These are phyloP conservation scores for Drosophila tropicalis DNA, from an alignment of 1,140 invertebrate genomes.

Conservation along the genomic window DNA sequence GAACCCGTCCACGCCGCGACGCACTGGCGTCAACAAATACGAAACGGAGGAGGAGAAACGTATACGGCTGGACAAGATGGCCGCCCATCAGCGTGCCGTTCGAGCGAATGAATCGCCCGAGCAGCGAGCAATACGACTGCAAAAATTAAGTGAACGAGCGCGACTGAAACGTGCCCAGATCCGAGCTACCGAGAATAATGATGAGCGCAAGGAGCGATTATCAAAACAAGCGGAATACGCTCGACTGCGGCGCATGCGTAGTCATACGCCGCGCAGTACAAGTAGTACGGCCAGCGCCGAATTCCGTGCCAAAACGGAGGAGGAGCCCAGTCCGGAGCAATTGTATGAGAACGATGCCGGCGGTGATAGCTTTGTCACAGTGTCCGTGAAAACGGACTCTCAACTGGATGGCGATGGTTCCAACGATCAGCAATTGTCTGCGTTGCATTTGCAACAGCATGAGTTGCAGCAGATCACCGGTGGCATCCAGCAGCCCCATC, in stretches of 20 bases:
- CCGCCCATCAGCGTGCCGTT: slow-evolving; percentile 74
- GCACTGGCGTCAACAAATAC: slow-evolving; percentile 68
- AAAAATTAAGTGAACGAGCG: slow-evolving; percentile 77
- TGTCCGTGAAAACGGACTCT: slow-evolving; percentile 54
- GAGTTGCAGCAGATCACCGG: slow-evolving; percentile 61
- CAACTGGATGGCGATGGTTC: slow-evolving; percentile 62
- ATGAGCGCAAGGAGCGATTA: slow-evolving; percentile 73
- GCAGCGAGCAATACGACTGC: slow-evolving; percentile 83
- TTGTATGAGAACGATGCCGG: slow-evolving; percentile 65
- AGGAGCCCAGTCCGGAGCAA: slow-evolving; percentile 60
- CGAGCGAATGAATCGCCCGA: slow-evolving; percentile 85
- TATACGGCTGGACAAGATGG: slow-evolving; percentile 81
- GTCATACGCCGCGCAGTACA: slow-evolving; percentile 63
- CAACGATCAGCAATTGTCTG: slow-evolving; percentile 58
- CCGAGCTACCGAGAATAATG: slow-evolving; percentile 72
- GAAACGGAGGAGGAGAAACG: slow-evolving; percentile 81
- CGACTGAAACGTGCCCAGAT: slow-evolving; percentile 77
- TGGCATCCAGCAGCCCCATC: slow-evolving; percentile 62
- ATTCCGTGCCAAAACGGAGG: slow-evolving; percentile 66
- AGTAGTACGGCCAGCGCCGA: slow-evolving; percentile 69
- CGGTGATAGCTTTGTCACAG: slow-evolving; percentile 55
- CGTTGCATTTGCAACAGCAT: slow-evolving; percentile 63
- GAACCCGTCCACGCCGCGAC: slow-evolving; percentile 48
- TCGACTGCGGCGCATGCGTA: slow-evolving; percentile 73
- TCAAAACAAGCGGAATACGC: slow-evolving; percentile 82